A percentile compares a stretch with the other conserved stretches of the same genome.
These are phyloP conservation scores for Drosophila hydei DNA, from an alignment of 1,140 invertebrate species.

Conservation along the genomic window DNA sequence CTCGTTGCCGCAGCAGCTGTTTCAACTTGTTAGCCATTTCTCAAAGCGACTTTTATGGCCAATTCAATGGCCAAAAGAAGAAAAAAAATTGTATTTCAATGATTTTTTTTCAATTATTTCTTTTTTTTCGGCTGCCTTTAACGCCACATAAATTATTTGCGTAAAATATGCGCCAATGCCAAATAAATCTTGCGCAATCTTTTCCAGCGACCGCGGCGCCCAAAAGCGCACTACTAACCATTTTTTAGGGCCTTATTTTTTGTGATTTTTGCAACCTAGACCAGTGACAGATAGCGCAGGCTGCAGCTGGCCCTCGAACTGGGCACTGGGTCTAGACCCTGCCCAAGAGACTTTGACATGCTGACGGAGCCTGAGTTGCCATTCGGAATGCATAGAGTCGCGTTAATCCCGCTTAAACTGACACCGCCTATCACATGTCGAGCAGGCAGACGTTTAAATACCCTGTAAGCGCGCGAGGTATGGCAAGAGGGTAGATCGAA, in stretches of 20 bases:
- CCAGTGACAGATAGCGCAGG: not conserved
- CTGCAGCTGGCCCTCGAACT: not conserved
- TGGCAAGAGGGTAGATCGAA: not conserved
- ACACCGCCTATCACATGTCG: constrained; percentile 49
- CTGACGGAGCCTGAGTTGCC: not conserved
- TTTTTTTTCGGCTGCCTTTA: constrained; percentile 44
- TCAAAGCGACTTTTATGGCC: constrained; percentile 75
- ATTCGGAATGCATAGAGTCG: constrained; percentile 5
- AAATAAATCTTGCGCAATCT: constrained; percentile 81
- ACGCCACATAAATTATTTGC: constrained; percentile 80
- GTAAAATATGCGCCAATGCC: constrained; percentile 77
- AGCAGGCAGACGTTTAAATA: constrained; percentile 8
- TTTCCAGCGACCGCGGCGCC: constrained; percentile 42
- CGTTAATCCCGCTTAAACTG: constrained; percentile 44
- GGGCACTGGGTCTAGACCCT: not conserved
- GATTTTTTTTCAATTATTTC: constrained; percentile 76
- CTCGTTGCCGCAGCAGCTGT: not conserved
- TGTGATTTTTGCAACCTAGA: constrained; percentile 11
- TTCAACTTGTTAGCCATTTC: constrained; percentile 50
- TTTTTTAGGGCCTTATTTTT: constrained; percentile 43
- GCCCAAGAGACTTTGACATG: constrained; percentile 23
- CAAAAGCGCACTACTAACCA: constrained; percentile 40
- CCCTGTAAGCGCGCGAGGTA: not conserved
- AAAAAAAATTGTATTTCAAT: constrained; percentile 18
- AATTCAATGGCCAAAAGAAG: constrained; percentile 44